Evolutionary conservation across 2,797 vertebrate genomes (phyloP).

Genomic region (Spinibarbus caldwelli): DNA sequence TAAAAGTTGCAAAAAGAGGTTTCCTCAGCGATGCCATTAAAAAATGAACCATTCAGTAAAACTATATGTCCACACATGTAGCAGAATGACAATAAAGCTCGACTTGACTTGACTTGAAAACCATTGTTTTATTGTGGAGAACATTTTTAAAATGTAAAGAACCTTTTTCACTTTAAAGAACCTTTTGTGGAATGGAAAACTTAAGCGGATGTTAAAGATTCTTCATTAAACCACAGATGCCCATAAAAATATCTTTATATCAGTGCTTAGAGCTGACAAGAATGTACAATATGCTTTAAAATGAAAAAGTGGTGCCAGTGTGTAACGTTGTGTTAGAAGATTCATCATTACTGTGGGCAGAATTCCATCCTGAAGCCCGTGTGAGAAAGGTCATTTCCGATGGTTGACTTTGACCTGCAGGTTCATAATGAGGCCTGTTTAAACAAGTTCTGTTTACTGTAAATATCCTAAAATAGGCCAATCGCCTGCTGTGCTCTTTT

Average conservation of each 20-base stretch:
- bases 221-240: background rate
- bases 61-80: too few species aligned
- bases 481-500: slow-evolving; percentile 39
- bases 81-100: too few species aligned
- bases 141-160: too few species aligned
- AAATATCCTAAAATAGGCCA: slow-evolving; percentile 49
- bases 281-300: background rate
- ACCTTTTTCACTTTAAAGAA: too few species aligned
- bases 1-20: background rate
- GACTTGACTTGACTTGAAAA: too few species aligned
- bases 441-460: slow-evolving; percentile 27
- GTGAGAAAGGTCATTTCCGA: slow-evolving; percentile 4
- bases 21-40: background rate
- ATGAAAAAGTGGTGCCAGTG: background rate
- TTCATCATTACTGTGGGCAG: slow-evolving; percentile 31
- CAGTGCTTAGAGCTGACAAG: background rate
- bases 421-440: slow-evolving; percentile 16
- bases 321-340: slow-evolving; percentile 2
- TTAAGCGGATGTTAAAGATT: background rate
- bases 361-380: background rate
- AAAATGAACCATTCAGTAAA: background rate
- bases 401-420: background rate
- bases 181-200: background rate
- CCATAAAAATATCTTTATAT: background rate
- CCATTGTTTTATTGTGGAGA: too few species aligned